Evolutionary conservation across 2,888 invertebrate species (phyloP), one percentile per base, ranked within the genome.

Genomic region (Pyrrhia umbra): DNA sequence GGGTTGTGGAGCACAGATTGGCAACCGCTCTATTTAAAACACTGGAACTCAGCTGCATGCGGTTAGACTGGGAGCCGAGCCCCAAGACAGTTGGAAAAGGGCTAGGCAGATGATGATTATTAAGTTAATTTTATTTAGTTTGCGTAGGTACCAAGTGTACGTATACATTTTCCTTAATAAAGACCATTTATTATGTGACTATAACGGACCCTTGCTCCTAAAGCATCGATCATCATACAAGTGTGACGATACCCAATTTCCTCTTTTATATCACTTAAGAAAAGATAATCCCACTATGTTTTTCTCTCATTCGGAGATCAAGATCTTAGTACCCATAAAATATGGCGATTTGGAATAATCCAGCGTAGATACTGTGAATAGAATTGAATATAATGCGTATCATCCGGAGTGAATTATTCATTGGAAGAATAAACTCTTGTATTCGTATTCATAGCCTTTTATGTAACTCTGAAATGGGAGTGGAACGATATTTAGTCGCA

Each of bases 381-480:
- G 51, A 79, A 76, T 75, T 71, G 68, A 77, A 72, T 72, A 72
- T 79, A 68, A 76, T 58, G 59, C 65, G 59, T 40, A 68, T 68
- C 66, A 64, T 76, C 49, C 43, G 40, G 15, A 54, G 54, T 72
- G 73, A 79, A 79, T 79, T 66, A 79, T 77, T 79, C 77, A 77
- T 79, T 51, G 59, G 23, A 42, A 62, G 47, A 68, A 64, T 76
- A 72, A 72, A 57, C 40, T 46, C 59, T 58, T 67, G 56, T 50
- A 49, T 67, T 65, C 27, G 46, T 75, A 79, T 79, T 72, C 72
- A 72, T 65, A 45, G 68, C 46, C 68, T 68, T 79, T 79, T 78
- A 79, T 71, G 47, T 55, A 49, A 40, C 37, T 49, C 52, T 65
- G 51, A 51, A 79, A 79, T 68, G 45, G 43, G 40, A 60, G 50